A percentile compares a stretch with the other conserved stretches of the same genome.
Evolutionary conservation across 1,140 invertebrate species (phyloP).

Genomic region (Gonioctena quinquepunctata): DNA sequence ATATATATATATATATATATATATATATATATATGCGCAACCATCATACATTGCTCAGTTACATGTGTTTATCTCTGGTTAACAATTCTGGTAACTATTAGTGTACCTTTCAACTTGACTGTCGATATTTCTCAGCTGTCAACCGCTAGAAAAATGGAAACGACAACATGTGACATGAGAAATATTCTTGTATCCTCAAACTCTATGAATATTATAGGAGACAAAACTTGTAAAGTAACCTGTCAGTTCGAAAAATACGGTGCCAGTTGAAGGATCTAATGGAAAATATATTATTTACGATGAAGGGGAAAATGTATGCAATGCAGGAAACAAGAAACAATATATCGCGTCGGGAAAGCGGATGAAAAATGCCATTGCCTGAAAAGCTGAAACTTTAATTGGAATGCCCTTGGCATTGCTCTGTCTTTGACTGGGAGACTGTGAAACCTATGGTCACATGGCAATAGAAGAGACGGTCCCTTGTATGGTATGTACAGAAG

Average conservation of each 20-base stretch:
- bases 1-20: too few relatives aligned
- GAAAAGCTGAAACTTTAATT: constrained; percentile 44
- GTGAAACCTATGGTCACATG: background rate
- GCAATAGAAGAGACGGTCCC: background rate
- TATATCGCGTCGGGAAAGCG: constrained; percentile 10
- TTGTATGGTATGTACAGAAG: background rate
- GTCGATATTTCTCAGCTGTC: too few relatives aligned
- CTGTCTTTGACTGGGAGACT: constrained; percentile 36
- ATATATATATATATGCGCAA: too few relatives aligned
- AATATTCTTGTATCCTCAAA: too few relatives aligned
- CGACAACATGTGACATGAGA: too few relatives aligned
- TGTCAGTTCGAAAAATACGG: background rate
- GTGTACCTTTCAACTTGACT: too few relatives aligned
- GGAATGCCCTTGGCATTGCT: constrained; percentile 41
- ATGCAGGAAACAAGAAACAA: constrained; percentile 14
- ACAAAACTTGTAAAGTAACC: background rate
- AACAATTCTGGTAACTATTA: too few relatives aligned
- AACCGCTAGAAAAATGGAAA: too few relatives aligned
- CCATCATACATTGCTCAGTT: too few relatives aligned
- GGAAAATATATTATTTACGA: constrained; percentile 13
- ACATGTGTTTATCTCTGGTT: too few relatives aligned
- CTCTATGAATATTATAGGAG: too few relatives aligned
- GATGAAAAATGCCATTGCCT: constrained; percentile 31
- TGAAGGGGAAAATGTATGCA: constrained; percentile 12
- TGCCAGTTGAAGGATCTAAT: background rate